Conservation (phyloP, 2,888 invertebrate species). For the Drosophila lutescens region DNA sequence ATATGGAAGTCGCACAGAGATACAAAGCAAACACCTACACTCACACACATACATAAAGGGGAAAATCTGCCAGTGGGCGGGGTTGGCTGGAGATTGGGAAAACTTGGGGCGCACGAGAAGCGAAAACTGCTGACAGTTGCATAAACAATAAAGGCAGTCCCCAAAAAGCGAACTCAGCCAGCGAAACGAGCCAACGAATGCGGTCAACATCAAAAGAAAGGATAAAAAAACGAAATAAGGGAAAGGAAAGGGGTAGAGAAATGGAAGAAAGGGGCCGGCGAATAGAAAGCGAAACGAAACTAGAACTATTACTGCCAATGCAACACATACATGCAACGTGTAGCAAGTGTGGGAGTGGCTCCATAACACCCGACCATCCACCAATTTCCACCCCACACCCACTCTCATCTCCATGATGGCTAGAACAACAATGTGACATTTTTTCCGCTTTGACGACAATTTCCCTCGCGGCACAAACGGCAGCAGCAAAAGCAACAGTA, state of each 20-base stretch:
- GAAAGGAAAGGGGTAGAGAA: slow-evolving; percentile 6
- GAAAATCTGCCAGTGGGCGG: slow-evolving; percentile 3
- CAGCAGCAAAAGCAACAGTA: slow-evolving; percentile 51
- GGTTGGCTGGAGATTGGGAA: slow-evolving; percentile 28
- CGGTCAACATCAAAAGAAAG: slow-evolving; percentile 73
- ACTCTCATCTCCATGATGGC: slow-evolving; percentile 39
- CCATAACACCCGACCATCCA: slow-evolving; percentile 3
- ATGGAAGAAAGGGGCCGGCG: slow-evolving; percentile 10
- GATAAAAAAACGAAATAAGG: slow-evolving; percentile 22
- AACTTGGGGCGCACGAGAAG: slow-evolving; percentile 39
- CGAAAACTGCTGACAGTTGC: slow-evolving; percentile 77
- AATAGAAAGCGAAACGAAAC: slow-evolving; percentile 50
- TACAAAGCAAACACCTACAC: slow-evolving; percentile 52
- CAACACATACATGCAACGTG: slow-evolving; percentile 29
- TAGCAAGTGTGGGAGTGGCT: slow-evolving; percentile 7
- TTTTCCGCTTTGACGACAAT: slow-evolving; percentile 76
- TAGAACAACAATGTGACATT: slow-evolving; percentile 75
- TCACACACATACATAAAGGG: slow-evolving; percentile 2
- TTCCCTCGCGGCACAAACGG: slow-evolving; percentile 71
- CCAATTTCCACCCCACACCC: not conserved
- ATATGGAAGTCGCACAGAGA: slow-evolving; percentile 61
- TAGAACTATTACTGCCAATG: slow-evolving; percentile 57
- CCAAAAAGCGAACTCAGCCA: slow-evolving; percentile 39
- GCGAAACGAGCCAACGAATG: slow-evolving; percentile 56
- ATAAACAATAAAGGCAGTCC: slow-evolving; percentile 68